These are phyloP conservation scores for Mionectes macconnelli DNA, from an alignment of 2,113 vertebrate genomes.

Conservation along the genomic window DNA sequence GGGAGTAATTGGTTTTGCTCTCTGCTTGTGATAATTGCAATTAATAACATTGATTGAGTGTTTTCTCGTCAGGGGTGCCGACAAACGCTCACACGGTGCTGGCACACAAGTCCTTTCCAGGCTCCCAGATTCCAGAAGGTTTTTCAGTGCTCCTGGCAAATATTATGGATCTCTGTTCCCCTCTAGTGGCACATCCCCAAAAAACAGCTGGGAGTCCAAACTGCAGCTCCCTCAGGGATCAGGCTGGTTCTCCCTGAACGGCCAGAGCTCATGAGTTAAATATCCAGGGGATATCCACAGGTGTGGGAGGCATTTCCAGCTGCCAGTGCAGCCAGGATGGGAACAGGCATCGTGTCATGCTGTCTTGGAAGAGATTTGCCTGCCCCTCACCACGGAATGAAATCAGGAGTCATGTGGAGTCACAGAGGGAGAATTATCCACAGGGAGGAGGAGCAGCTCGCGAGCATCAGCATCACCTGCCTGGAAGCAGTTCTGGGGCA, in stretches of 20 bases:
- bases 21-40: not conserved
- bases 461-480: not conserved
- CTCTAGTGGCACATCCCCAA: constrained; percentile 25
- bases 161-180: constrained; percentile 24
- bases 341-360: rapidly evolving
- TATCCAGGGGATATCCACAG: rapidly evolving
- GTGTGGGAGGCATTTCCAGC: not conserved
- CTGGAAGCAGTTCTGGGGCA: not conserved
- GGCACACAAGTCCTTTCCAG: not conserved
- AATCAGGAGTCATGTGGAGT: not conserved
- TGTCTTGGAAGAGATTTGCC: not conserved
- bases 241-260: not conserved
- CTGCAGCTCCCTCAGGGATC: not conserved
- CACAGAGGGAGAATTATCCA: not conserved
- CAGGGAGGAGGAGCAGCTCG: not conserved
- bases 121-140: not conserved
- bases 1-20: not conserved
- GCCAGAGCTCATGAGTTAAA: not conserved
- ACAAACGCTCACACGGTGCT: not conserved
- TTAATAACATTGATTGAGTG: not conserved
- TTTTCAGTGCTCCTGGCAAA: rapidly evolving
- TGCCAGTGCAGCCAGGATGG: not conserved
- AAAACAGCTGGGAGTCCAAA: not conserved
- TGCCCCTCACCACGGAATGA: not conserved
- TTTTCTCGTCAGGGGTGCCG: not conserved